Percentiles rank a stretch among this genome's conserved stretches.
Evolutionary conservation across 2,888 invertebrate species (phyloP).

Genomic region (Cistogaster globosa): DNA sequence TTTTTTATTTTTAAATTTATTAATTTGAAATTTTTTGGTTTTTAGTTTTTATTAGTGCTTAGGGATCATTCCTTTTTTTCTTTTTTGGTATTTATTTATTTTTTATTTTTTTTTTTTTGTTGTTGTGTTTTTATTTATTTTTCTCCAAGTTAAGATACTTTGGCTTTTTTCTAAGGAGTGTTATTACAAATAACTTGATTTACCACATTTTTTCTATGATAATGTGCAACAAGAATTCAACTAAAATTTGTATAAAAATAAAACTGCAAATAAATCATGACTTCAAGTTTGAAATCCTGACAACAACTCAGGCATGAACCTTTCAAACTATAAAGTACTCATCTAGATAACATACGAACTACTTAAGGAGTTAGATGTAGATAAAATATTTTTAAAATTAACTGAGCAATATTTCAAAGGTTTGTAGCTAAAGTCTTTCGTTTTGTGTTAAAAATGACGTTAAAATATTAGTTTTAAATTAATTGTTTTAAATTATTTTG

Average conservation of each 20-base stretch:
- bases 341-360: constrained; percentile 19
- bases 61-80: no score
- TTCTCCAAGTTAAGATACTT: background rate
- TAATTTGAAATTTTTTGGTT: no score
- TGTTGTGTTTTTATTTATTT: background rate
- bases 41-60: no score
- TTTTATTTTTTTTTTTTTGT: no score
- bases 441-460: background rate
- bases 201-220: constrained; percentile 56
- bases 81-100: background rate
- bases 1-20: no score
- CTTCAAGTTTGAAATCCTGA: constrained; percentile 21
- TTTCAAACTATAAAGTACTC: background rate
- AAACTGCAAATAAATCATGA: constrained; percentile 36
- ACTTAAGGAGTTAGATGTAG: background rate
- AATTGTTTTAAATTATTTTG: background rate
- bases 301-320: background rate
- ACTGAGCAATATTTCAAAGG: background rate
- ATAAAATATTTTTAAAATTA: background rate
- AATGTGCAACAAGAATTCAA: constrained; percentile 11
- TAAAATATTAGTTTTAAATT: background rate
- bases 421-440: constrained; percentile 26
- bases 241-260: background rate
- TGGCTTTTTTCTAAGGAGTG: constrained; percentile 46
- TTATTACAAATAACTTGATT: constrained; percentile 52